phyloP scores from a whole-genome alignment of 2,888 invertebrate species.

The Acrobasis consociella region DNA sequence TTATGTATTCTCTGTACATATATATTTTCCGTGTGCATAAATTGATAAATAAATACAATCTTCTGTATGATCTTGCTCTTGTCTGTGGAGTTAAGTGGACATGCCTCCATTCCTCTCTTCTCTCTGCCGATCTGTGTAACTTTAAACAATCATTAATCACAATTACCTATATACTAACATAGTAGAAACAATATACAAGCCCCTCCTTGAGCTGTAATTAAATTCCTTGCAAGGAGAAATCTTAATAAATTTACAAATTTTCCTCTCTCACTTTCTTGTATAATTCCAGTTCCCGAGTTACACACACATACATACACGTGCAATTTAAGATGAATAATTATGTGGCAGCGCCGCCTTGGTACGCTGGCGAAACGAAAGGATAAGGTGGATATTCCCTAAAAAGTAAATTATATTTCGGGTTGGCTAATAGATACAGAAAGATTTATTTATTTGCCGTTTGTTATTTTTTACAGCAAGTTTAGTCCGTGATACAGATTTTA shows the following conservation, averaged over 20 bases:
- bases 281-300: conserved; percentile 33
- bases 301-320: conserved; percentile 65
- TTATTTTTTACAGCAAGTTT: too few relatives aligned
- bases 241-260: conserved; percentile 80
- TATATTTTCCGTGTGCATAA: too few relatives aligned
- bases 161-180: conserved; percentile 7
- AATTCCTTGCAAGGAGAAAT: conserved; percentile 52
- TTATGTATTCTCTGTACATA: too few relatives aligned
- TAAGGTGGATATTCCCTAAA: conserved; percentile 44
- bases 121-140: background rate
- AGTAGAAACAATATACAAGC: conserved; percentile 5
- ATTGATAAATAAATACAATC: too few relatives aligned
- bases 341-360: conserved; percentile 77
- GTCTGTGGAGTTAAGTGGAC: too few relatives aligned
- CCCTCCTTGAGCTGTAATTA: conserved; percentile 46
- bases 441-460: too few relatives aligned
- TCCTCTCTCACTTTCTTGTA: conserved; percentile 35
- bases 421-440: too few relatives aligned
- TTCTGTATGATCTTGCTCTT: too few relatives aligned
- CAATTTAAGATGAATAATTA: conserved; percentile 83
- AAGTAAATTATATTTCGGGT: background rate
- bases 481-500: too few relatives aligned
- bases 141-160: conserved; percentile 11
- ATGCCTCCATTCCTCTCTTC: too few relatives aligned
- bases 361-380: conserved; percentile 53